Base-by-base conservation (phyloP, 2,113 vertebrate genomes). In the Crypturellus undulatus region DNA sequence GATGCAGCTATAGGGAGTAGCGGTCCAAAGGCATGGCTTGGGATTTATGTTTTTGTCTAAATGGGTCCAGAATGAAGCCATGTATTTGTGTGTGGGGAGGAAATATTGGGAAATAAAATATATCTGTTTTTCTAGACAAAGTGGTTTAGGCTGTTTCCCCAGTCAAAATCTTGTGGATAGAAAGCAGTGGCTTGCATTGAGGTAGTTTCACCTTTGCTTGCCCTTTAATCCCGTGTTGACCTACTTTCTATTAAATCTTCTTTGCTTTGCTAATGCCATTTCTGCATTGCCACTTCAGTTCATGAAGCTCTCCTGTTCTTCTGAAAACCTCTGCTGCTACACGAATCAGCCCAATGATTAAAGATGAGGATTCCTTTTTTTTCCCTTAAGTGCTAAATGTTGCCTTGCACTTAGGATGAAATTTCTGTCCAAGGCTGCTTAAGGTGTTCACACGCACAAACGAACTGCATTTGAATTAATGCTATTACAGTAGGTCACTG, bases 361-460 rank as follows among this genome's bases (percentile, higher is more conserved):
- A 87, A 82, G 36, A 80, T 3, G 2, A 1, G 45, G 28, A 67
- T 89, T 79, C 94, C 21, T 13, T 63, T 62, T 71, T 96, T 81
- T 30, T 90, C 94, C 83, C 87, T 78, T 17, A 47, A 42, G 47
- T 10, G n/a, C 43, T 92, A 89, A 92, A 83, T 67, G 93, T 90
- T 95, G 91, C 87, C 45, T 87, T 92, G 93, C 90, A 91, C 89
- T 96, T 96, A 51, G 63, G 95, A 56, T 63, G 82, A 96, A 94
- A 97, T 91, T 78, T 93, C 94, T 97, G 93, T 95, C 91, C 64
- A 78, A 96, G 87, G 56, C 19, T 3, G 71, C 80, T 89, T 91
- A 76, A 93, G 90, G 8, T 22, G 24, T 86, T 96, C 81, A 65
- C 22, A 82, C 52, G 79, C 91, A 84, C 68, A 81, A 65, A 25